Conservation (phyloP, 2,888 invertebrate genomes). For the Apamea monoglypha region DNA sequence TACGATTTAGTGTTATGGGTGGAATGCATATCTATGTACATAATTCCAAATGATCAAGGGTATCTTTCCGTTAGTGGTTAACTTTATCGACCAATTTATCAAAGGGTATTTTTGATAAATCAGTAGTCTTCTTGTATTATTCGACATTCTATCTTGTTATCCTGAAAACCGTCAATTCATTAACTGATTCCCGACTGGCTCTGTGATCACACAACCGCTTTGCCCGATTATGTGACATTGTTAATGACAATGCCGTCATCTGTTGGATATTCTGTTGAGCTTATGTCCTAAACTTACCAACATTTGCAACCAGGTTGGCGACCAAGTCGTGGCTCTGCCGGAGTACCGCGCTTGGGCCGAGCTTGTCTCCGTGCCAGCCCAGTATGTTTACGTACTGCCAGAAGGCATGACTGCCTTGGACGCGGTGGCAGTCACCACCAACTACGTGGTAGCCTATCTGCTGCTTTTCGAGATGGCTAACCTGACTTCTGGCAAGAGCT, state of each 20-base stretch:
- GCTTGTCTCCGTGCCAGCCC: constrained; percentile 94
- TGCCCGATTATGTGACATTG: background rate
- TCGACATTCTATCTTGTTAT: background rate
- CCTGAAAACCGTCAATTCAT: background rate
- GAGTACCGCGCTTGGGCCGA: constrained; percentile 97
- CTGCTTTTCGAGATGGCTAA: constrained; percentile 96
- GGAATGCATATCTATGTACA: constrained; percentile 18
- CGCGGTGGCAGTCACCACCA: constrained; percentile 96
- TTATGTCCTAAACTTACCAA: constrained; percentile 5
- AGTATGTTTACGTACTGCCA: constrained; percentile 94
- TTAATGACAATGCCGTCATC: background rate
- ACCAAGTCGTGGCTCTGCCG: constrained; percentile 95
- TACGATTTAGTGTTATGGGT: constrained; percentile 30
- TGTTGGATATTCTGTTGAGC: background rate
- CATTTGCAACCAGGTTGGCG: constrained; percentile 91
- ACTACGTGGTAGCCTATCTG: constrained; percentile 96
- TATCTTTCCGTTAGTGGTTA: background rate
- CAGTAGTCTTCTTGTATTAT: background rate
- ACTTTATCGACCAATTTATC: background rate
- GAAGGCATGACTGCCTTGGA: constrained; percentile 94
- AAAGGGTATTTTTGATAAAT: background rate
- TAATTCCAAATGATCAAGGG: constrained; percentile 2
- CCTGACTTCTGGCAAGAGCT: constrained; percentile 94
- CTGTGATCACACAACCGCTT: background rate
- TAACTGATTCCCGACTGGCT: background rate